Conservation (phyloP, 2,113 vertebrate genomes). For the Anseranas semipalmata region DNA sequence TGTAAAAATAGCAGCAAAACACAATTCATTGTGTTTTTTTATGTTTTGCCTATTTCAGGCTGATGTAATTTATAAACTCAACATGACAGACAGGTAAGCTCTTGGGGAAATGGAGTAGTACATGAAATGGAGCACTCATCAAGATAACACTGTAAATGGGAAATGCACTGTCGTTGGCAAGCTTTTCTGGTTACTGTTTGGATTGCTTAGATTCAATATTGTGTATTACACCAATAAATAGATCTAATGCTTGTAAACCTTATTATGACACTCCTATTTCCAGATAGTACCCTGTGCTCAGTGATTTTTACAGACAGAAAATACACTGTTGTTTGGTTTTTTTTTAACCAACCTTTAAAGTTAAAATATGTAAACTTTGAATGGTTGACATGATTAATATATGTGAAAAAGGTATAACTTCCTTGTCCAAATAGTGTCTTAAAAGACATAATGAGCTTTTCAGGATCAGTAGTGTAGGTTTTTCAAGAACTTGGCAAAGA, state of each 20-base stretch:
- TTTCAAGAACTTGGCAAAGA: background rate
- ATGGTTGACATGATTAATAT: background rate
- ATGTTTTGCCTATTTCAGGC: slow-evolving; percentile 82
- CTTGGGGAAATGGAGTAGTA: background rate
- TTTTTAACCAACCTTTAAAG: background rate
- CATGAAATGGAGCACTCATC: background rate
- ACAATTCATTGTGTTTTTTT: slow-evolving; percentile 9
- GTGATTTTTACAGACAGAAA: background rate
- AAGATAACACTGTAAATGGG: background rate
- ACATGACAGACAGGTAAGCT: slow-evolving; percentile 97
- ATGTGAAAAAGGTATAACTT: background rate
- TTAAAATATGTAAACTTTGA: background rate
- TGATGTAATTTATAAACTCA: slow-evolving; percentile 98
- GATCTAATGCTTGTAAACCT: background rate
- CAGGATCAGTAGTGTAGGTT: background rate
- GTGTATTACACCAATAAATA: background rate
- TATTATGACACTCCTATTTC: background rate
- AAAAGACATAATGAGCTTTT: background rate
- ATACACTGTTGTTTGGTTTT: fast-evolving
- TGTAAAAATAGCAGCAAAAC: background rate
- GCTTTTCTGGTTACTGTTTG: background rate
- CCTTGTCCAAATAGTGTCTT: background rate
- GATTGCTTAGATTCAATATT: background rate
- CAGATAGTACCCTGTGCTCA: background rate
- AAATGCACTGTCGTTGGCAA: background rate